Base-by-base conservation (phyloP, 1,140 invertebrate species). In the Sycophila sp. region DNA sequence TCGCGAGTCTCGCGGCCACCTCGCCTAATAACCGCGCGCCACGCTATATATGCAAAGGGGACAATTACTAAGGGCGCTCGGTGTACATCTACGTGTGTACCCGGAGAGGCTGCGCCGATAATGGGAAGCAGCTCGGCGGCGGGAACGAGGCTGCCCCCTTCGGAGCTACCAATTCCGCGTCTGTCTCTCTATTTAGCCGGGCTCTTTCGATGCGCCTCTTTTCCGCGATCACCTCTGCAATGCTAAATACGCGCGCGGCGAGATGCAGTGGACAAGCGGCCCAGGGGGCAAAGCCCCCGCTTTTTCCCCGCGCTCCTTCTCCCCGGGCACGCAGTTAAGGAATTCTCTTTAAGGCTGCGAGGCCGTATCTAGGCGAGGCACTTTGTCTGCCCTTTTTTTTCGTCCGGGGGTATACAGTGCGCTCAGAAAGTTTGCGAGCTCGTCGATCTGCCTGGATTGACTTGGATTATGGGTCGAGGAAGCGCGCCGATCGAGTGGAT, bases 221-320 rank as follows among this genome's bases (percentile, higher is more conserved):
- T 26, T n/a, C 11, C 28, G 22, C 47, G 17, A 64, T 7, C 40
- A 47, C n/a, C 38, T 67, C 30, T 59, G 36, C 51, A 67, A 67
- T 58, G 64, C 64, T 67, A 67, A 67, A 67, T 67, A 34, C 53
- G 13, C 38, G n/a, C n/a, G n/a, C n/a, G n/a, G n/a, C 3, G n/a
- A 53, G 63, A 65, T 65, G 26, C 40, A 53, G 47, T 65, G 34
- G n/a, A n/a, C n/a, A n/a, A 19, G 24, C 36, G 49, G 19, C 42
- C 19, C 24, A 19, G 30, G 49, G 34, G 7, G n/a, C n/a, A 40
- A 40, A 51, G 49, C 63, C 55, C 51, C 11, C 47, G 19, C 34
- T 28, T 11, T 63, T 15, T 49, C 19, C n/a, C 0, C 22, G 30
- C n/a, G 30, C 30, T 5, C 10, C 28, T 4, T 15, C 10, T 28